Base-by-base conservation (phyloP, 1,140 invertebrate species). In the Chlorops oryzae region DNA sequence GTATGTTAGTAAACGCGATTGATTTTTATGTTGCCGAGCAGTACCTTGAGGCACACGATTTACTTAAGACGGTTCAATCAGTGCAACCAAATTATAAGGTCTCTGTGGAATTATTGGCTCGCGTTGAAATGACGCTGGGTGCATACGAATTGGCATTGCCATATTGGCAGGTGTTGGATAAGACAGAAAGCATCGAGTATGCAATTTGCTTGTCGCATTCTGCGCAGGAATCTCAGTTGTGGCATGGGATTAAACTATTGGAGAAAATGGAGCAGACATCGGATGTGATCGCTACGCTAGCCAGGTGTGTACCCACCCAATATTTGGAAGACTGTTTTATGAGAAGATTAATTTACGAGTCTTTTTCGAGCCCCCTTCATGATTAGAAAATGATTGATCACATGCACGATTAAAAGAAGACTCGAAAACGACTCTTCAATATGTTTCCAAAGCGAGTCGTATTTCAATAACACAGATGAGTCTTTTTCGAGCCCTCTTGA, bases 1-100 rank as follows among this genome's bases (percentile, higher is more conserved):
- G 73, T 12, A 57, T 77, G 17, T 69, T 85, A n/a, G 75, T 83
- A 32, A 78, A 79, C 70, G 79, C 79, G 24, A 74, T 82, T n/a
- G 60, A 74, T 52, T 62, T 73, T 9, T 81, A 74, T 65, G 63
- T 74, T 25, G 63, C 74, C 32, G 63, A 74, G 9, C 74, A 78
- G 53, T 77, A 75, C 52, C 58, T 81, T 6, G 72, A 78, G 52
- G 76, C 82, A 3, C 78, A 78, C 51, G 74, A 80, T 50, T 54
- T 74, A 50, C 60, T 80, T 7, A 65, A 73, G 32, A 54, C 55
- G 41, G 70, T 75, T 27, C 56, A 58, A 38, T 32, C 52, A 22
- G 28, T 54, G 15, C 56, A 65, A 32, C 61, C 69, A 3, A 56
- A 47, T 5, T 63, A 65, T 22, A 50, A 40, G 10, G 44, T 57